A percentile compares a stretch with the other conserved stretches of the same genome.
Conservation (phyloP, 2,113 vertebrate species). For the Cyprinodon variegatus region DNA sequence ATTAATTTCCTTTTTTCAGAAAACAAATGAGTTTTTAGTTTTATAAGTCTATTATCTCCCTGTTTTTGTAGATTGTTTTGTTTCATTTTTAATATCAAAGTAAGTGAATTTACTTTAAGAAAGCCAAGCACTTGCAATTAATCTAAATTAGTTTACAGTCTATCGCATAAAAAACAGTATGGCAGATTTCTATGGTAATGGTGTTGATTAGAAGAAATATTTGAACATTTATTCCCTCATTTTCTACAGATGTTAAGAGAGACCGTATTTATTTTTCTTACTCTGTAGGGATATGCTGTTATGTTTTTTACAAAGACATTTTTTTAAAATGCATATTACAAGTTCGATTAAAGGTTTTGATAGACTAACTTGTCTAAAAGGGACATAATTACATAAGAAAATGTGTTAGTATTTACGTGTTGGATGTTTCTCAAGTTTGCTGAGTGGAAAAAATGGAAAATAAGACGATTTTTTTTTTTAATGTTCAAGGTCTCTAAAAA, state of each 20-base stretch:
- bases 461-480: no score
- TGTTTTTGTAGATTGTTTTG: neutral
- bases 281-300: conserved; percentile 35
- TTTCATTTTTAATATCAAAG: conserved; percentile 12
- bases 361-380: conserved; percentile 48
- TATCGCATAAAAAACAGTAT: neutral
- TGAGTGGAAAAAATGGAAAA: no score
- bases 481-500: no score
- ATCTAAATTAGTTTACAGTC: neutral
- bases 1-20: conserved; percentile 4
- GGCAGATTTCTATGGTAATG: conserved; percentile 12
- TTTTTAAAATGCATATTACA: conserved; percentile 5
- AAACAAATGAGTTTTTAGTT: conserved; percentile 17
- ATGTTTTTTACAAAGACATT: conserved; percentile 36
- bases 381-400: conserved; percentile 24
- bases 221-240: conserved; percentile 23
- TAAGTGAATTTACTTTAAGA: conserved; percentile 10
- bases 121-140: conserved; percentile 38
- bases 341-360: conserved; percentile 22
- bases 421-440: no score
- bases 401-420: neutral
- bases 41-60: neutral
- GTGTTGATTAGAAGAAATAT: conserved; percentile 14
- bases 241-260: conserved; percentile 56
- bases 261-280: conserved; percentile 59